Evolutionary conservation across 92 coral and sea anemone species (phyloP).

Genomic region (Desmophyllum pertusum): DNA sequence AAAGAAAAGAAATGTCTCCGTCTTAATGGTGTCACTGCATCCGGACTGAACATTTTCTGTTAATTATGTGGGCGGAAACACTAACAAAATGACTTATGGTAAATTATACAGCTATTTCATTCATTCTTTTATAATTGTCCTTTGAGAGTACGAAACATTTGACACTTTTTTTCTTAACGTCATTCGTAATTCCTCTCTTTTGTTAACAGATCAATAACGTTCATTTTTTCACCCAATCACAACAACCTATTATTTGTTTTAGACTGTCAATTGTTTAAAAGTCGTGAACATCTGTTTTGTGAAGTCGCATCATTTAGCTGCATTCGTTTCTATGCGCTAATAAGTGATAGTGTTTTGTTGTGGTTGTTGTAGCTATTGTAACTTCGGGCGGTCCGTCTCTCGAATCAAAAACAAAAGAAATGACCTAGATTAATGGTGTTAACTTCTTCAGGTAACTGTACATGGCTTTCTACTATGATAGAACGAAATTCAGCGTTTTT

Average conservation of each 20-base stretch:
- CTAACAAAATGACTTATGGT: background rate
- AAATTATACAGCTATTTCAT: background rate
- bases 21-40: background rate
- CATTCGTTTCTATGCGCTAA: background rate
- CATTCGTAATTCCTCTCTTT: constrained; percentile 9
- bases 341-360: background rate
- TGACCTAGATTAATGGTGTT: background rate
- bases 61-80: background rate
- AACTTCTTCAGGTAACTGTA: background rate
- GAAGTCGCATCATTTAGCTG: background rate
- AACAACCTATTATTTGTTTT: constrained; percentile 18
- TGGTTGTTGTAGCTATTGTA: background rate
- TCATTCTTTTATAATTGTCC: background rate
- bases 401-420: background rate
- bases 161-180: background rate
- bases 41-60: background rate
- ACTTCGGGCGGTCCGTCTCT: background rate
- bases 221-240: constrained; percentile 35
- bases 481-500: background rate
- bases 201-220: constrained; percentile 6
- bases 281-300: constrained; percentile 26
- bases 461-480: background rate
- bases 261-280: constrained; percentile 18
- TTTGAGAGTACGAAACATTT: background rate
- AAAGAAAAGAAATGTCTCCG: background rate